Evolutionary conservation across 2,888 invertebrate genomes (phyloP).

Genomic region (Cataglyphis altisquamis): DNA sequence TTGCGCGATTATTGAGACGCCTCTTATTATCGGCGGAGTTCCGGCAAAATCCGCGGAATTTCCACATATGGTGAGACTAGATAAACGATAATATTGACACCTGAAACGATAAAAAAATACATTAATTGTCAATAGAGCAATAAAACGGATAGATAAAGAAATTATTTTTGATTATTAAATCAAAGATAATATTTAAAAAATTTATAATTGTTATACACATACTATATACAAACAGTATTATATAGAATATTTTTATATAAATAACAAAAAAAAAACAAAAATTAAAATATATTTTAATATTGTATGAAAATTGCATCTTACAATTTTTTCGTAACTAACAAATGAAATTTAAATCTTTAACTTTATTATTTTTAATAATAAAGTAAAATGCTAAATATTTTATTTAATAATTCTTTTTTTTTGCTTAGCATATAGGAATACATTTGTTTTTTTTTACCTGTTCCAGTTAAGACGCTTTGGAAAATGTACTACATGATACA

Average conservation of each 20-base stretch:
- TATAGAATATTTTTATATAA: neutral
- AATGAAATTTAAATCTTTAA: neutral
- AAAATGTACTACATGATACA: neutral
- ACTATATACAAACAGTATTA: neutral
- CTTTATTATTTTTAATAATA: neutral
- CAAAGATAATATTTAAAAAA: neutral
- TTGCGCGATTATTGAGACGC: conserved; percentile 85
- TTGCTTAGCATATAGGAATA: neutral
- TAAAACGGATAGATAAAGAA: neutral
- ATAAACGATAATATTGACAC: neutral
- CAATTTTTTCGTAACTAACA: neutral
- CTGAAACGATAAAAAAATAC: neutral
- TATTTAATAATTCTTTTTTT: neutral
- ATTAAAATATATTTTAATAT: conserved; percentile 1
- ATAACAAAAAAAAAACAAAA: neutral
- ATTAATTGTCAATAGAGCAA: neutral
- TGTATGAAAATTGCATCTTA: neutral
- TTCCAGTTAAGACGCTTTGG: neutral
- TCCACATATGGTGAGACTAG: conserved; percentile 65
- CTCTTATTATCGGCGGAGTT: conserved; percentile 69
- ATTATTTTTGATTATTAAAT: neutral
- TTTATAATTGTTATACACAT: too few species aligned
- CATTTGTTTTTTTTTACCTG: neutral
- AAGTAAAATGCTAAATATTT: neutral
- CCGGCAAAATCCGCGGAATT: conserved; percentile 56